Evolutionary conservation across 2,888 invertebrate genomes (phyloP), one percentile per base, ranked within the genome.

Genomic region (Cecidostiba fungosa): DNA sequence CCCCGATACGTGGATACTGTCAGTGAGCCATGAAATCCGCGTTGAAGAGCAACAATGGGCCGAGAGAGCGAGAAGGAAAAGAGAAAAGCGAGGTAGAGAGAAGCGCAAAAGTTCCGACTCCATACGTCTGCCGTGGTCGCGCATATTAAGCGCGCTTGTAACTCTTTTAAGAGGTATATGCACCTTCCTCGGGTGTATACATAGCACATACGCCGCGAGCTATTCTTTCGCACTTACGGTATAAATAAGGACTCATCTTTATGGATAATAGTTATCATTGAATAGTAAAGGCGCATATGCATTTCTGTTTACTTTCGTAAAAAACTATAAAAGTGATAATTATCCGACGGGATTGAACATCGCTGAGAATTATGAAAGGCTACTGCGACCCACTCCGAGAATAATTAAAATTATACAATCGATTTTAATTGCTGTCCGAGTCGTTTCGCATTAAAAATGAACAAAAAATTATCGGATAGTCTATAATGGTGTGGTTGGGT

Each of bases 1-100:
- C 91, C 39, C 88, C 89, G 89, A 91, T 90, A 90, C 88, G 89
- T 88, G 90, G 88, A 90, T 90, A 90, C 89, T 87, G 89, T 89
- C 90, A 89, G 87, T 87, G 85, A 89, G 69, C 88, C 87, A 88
- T 91, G 90, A 90, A 89, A 88, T 86, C 80, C 86, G 81, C 69
- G 76, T 79, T 26, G 77, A 72, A 39, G 50, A 77, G 74, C 73
- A 83, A 86, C 84, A 86, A 86, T 86, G 80, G 72, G 29, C 54
- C 14, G 26, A 14, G 70, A 59, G 5, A 77, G 47, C 4, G 76
- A 23, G 50, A 79, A 74, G 66, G 54, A 50, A 26, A 43, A 59
- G 59, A 72, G 62, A 29, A 74, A 62, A 59, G 47, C 66, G 36
- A 73, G 43, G 77, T 43, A 72, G 16, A 72, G 16, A 77, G 59